Conservation (phyloP, 1,140 invertebrate species). For the Zelostemma sp. region DNA sequence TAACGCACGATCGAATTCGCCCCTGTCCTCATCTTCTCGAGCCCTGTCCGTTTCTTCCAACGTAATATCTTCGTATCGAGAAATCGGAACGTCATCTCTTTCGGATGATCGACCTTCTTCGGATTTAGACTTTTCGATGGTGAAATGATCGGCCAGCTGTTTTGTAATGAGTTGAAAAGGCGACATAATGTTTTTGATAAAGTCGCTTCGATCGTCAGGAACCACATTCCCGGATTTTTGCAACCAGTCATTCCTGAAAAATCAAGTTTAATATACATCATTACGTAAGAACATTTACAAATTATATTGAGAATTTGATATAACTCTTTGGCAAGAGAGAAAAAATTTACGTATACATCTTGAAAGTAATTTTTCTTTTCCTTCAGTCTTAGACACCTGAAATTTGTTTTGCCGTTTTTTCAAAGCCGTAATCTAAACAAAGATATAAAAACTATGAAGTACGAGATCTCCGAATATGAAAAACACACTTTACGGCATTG, state of each 20-base stretch:
- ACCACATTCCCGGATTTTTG: slow-evolving; percentile 48
- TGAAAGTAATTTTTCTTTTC: too few species aligned
- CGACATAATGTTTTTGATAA: slow-evolving; percentile 48
- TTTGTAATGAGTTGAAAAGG: slow-evolving; percentile 59
- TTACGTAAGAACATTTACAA: background rate
- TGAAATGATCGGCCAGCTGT: slow-evolving; percentile 55
- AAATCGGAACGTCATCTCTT: background rate
- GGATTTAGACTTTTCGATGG: slow-evolving; percentile 47
- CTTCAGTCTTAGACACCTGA: too few species aligned
- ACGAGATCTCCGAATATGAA: background rate
- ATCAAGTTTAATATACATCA: slow-evolving; percentile 10
- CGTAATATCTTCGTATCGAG: slow-evolving; percentile 3
- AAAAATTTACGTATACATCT: background rate
- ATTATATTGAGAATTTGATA: background rate
- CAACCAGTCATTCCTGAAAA: slow-evolving; percentile 56
- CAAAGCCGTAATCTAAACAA: background rate
- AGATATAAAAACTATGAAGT: background rate
- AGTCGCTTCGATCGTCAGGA: slow-evolving; percentile 45
- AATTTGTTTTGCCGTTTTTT: too few species aligned
- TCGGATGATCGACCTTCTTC: slow-evolving; percentile 21
- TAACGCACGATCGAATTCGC: slow-evolving; percentile 3
- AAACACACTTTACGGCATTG: background rate
- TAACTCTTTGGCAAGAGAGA: background rate
- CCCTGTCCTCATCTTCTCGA: background rate
- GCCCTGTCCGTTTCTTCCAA: background rate